A percentile compares a stretch with the other conserved stretches of the same genome.
These are phyloP conservation scores for Lepidochrysops patricia DNA, from an alignment of 2,888 invertebrate species.

Conservation along the genomic window DNA sequence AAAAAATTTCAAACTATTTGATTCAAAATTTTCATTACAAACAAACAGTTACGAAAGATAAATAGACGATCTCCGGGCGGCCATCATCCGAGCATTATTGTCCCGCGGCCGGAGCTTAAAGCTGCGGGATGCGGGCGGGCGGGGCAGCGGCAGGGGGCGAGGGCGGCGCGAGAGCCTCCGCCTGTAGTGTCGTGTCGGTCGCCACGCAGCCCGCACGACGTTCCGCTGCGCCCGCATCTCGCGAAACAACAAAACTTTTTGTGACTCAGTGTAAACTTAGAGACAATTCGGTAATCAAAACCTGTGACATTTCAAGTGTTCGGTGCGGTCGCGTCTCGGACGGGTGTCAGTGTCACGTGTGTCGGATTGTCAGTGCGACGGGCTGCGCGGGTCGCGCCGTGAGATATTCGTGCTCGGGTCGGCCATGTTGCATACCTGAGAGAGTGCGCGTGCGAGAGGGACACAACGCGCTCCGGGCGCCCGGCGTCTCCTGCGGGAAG, in stretches of 20 bases:
- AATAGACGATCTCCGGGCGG: conserved; percentile 66
- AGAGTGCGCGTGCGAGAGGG: conserved; percentile 70
- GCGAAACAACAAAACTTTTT: conserved; percentile 45
- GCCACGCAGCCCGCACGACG: conserved; percentile 56
- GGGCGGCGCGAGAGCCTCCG: conserved; percentile 56
- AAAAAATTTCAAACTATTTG: not conserved
- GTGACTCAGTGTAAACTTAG: not conserved
- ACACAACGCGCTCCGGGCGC: conserved; percentile 54
- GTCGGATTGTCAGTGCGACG: conserved; percentile 62
- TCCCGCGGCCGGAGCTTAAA: conserved; percentile 65
- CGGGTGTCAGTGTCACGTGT: conserved; percentile 60
- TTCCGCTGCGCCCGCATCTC: conserved; percentile 33
- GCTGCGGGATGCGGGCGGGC: conserved; percentile 49
- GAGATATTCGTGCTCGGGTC: conserved; percentile 72
- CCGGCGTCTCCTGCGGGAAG: conserved; percentile 54
- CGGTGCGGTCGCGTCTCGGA: conserved; percentile 10
- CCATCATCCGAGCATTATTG: conserved; percentile 70
- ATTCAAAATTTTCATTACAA: conserved; percentile 29
- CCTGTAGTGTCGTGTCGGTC: conserved; percentile 64
- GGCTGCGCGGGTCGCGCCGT: conserved; percentile 68
- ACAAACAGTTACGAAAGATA: conserved; percentile 48
- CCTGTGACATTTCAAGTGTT: not conserved
- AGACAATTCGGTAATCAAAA: conserved; percentile 10
- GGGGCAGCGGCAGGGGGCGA: conserved; percentile 37
- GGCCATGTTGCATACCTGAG: conserved; percentile 75